Evolutionary conservation across 1,140 invertebrate species (phyloP), one percentile per base, ranked within the genome.

Genomic region (Capitella teleta): DNA sequence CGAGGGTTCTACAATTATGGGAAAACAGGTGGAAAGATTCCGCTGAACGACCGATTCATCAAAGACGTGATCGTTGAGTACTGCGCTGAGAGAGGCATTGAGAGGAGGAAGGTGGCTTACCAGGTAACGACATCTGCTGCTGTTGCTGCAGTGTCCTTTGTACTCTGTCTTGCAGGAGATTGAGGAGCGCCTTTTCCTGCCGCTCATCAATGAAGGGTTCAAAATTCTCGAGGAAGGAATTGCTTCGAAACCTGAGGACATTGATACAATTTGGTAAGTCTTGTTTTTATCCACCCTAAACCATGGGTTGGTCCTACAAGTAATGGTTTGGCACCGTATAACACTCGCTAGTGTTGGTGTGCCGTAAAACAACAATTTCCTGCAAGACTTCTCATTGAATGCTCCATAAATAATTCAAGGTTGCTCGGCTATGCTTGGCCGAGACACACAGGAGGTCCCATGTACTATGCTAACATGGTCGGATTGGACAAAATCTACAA

Each of bases 141-240:
- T 44, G 6, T 6, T 34, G 6, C 6, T 3, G n/a, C 34, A 12
- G 2, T n/a, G 25, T 18, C 26, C 12, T 6, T n/a, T 30, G 32
- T 42, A 19, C n/a, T 19, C 14, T 50, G 18, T 38, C 42, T 52
- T 57, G 38, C 52, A 72, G 70, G 70, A 72, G 54, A 61, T 70
- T 5, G 14, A 66, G 5, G 68, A 72, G 32, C 55, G 65, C 24
- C 50, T 62, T 51, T 14, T 68, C 34, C 67, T 55, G 54, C 55
- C 64, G 10, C 51, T 61, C 40, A 61, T 73, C 25, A 70, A 72
- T 54, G 68, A 72, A 55, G 66, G 65, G 2, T 73, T 68, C 47
- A 58, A 55, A 36, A 60, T 64, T 28, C 42, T 73, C 25, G 68
- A 73, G 44, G 66, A 70, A 19, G 63, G 63, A 23, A 56, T 70